A percentile compares a stretch with the other conserved stretches of the same genome.
Evolutionary conservation across 2,113 vertebrate species (phyloP).

Genomic region (Perca flavescens): DNA sequence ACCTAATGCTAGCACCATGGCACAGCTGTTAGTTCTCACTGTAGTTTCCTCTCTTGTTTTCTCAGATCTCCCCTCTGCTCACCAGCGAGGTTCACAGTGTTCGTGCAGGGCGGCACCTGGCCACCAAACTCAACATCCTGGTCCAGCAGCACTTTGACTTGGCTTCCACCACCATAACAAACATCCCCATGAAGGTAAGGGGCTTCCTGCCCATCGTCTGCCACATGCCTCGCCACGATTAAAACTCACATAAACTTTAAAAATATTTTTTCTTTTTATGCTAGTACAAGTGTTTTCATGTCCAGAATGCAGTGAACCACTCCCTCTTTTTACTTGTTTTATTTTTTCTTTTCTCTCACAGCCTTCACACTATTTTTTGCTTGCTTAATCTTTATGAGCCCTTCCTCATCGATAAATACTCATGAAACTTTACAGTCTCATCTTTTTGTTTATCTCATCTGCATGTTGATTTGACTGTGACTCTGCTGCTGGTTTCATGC

Average conservation of each 20-base stretch:
- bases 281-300: constrained; percentile 5
- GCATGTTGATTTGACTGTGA: constrained; percentile 80
- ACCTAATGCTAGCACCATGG: background rate
- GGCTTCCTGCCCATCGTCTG: background rate
- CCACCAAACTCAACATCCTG: constrained; percentile 95
- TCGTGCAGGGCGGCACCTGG: constrained; percentile 93
- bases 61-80: constrained; percentile 74
- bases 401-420: constrained; percentile 63
- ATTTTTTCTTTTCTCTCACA: background rate
- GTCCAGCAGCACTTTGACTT: constrained; percentile 99
- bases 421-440: constrained; percentile 64
- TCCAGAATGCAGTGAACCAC: constrained; percentile 22
- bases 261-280: background rate
- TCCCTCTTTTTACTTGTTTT: constrained; percentile 6
- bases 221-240: constrained; percentile 21
- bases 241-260: constrained; percentile 13
- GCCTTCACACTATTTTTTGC: constrained; percentile 37
- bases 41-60: too few relatives aligned
- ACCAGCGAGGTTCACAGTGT: constrained; percentile 97
- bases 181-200: constrained; percentile 99
- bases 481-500: constrained; percentile 93
- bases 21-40: background rate
- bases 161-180: constrained; percentile 98
- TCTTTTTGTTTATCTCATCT: constrained; percentile 74
- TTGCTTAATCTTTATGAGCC: constrained; percentile 49